Conservation (phyloP, 2,113 vertebrate species). For the Aleadryas rufinucha region DNA sequence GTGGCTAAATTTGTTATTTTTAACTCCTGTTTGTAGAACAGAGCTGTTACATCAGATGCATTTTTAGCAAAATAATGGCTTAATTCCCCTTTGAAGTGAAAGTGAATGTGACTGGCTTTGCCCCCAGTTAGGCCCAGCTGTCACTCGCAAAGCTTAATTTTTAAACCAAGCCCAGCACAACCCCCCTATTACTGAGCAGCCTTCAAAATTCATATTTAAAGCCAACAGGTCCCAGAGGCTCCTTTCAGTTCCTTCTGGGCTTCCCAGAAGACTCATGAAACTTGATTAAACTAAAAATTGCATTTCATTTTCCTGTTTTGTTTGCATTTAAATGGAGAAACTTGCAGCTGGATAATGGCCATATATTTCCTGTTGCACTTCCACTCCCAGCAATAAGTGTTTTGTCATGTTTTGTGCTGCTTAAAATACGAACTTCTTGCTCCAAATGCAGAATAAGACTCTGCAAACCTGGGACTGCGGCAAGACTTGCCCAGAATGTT, state of each 20-base stretch:
- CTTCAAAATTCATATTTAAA: constrained; percentile 58
- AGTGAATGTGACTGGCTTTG: neutral
- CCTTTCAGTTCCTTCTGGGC: neutral
- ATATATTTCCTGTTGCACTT: neutral
- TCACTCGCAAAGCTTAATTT: neutral
- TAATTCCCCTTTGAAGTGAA: neutral
- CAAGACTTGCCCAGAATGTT: neutral
- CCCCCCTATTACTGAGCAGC: neutral
- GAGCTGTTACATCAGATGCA: neutral
- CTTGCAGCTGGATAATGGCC: constrained; percentile 32
- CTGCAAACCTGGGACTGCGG: neutral
- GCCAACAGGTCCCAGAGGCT: constrained; percentile 40
- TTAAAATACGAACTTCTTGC: neutral
- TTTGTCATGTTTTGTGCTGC: neutral
- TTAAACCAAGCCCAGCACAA: neutral
- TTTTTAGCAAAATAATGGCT: neutral
- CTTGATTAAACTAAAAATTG: constrained; percentile 64
- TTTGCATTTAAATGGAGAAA: constrained; percentile 60
- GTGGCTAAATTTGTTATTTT: neutral
- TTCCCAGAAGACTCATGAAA: constrained; percentile 59
- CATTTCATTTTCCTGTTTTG: constrained; percentile 57
- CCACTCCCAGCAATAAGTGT: neutral
- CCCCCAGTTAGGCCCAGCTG: neutral
- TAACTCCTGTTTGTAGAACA: neutral
- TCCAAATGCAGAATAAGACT: neutral